phyloP scores from a whole-genome alignment of 2,797 vertebrate species.

The Choloepus didactylus region DNA sequence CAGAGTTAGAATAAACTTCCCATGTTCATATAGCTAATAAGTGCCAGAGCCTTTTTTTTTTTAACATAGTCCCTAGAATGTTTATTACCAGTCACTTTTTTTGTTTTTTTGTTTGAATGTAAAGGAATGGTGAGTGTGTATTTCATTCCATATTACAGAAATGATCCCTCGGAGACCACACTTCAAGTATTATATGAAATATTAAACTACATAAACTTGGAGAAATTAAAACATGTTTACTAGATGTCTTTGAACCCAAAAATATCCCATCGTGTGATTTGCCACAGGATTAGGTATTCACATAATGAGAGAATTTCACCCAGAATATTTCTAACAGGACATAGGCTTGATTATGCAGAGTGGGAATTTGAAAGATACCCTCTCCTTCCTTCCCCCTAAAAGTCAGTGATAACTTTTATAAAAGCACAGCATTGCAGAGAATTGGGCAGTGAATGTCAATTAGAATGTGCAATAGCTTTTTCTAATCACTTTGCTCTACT shows the following conservation, averaged over 20 bases:
- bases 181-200: constrained; percentile 26
- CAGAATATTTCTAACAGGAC: constrained; percentile 1
- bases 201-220: constrained; percentile 34
- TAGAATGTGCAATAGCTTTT: constrained; percentile 57
- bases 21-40: background rate
- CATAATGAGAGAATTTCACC: background rate
- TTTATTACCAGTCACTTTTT: constrained; percentile 33
- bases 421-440: constrained; percentile 61
- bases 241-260: constrained; percentile 44
- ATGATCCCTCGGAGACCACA: background rate
- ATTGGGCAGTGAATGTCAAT: background rate
- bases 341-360: constrained; percentile 5
- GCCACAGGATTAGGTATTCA: constrained; percentile 75
- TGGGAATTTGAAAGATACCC: background rate
- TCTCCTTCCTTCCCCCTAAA: background rate
- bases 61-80: background rate
- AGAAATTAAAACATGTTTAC: constrained; percentile 38
- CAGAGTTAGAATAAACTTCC: background rate
- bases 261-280: constrained; percentile 55
- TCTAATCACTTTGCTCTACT: constrained; percentile 76
- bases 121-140: background rate
- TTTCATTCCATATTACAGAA: constrained; percentile 44
- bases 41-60: background rate
- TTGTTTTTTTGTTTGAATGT: constrained; percentile 34
- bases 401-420: background rate